Base-by-base conservation (phyloP, 2,888 invertebrate species). In the Bimastos eiseni region DNA sequence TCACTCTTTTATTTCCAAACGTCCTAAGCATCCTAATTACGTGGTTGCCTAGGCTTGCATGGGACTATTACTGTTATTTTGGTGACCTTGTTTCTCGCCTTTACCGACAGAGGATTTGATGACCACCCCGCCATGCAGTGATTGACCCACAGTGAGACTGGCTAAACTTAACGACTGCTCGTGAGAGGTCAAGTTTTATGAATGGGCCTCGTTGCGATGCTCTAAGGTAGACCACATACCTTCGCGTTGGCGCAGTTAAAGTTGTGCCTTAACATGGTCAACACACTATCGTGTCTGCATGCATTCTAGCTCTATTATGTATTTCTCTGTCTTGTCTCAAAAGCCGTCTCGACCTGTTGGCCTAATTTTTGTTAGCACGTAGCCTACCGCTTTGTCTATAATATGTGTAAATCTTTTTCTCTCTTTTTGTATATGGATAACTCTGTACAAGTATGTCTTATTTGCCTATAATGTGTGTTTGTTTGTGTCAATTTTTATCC, bases 211-310 rank as follows among this genome's bases (percentile, higher is more conserved):
- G 13, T 70, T 13, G 70, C 30, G n/a, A 70, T 70, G 70, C 30
- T 70, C 70, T n/a, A n/a, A 30, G 70, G 8, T 70, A n/a, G 30
- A 49, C 21, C 70, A n/a, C 30, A 70, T 70, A 8, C 70, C 70
- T 70, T 70, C 70, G 70, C 30, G 70, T 70, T 70, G 70, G n/a
- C 70, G 70, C 70, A 70, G 70, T 70, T 70, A 70, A 70, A 70
- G n/a, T 30, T 70, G 70, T 8, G 13, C 30, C 70, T n/a, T 30
- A 17, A n/a, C 24, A 41, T 41, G 15, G 41, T 41, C 15, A 30
- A 30, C 49, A 49, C n/a, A 8, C 70, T n/a, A 70, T n/a, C 30
- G n/a, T 70, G 30, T 70, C n/a, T n/a, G n/a, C n/a, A 5, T 70
- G 70, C 70, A n/a, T n/a, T 70, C 70, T 70, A 0, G 30, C 70